phyloP scores from a whole-genome alignment of 2,888 invertebrate species.

The Oligia strigilis region DNA sequence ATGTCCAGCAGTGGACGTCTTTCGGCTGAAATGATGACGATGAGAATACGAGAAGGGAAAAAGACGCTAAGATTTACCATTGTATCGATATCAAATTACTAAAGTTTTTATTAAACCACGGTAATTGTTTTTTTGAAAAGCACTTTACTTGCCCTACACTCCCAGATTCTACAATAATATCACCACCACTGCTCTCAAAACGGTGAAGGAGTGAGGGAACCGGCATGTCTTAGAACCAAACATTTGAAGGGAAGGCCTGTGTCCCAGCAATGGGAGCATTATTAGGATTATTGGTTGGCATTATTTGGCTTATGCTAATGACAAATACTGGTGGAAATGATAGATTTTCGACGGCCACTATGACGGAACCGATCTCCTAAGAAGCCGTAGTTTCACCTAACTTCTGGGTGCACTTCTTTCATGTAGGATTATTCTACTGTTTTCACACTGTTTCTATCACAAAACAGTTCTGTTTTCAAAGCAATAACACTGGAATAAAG shows the following conservation, averaged over 20 bases:
- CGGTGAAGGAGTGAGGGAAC: neutral
- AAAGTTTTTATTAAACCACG: too few relatives aligned
- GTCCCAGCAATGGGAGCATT: too few relatives aligned
- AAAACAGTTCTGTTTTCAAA: neutral
- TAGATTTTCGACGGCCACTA: neutral
- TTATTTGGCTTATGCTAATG: too few relatives aligned
- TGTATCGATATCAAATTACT: too few relatives aligned
- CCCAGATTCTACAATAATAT: too few relatives aligned
- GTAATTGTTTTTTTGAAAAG: too few relatives aligned
- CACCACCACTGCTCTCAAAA: neutral
- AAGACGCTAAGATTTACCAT: too few relatives aligned
- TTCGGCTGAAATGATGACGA: too few relatives aligned
- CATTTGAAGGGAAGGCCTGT: neutral
- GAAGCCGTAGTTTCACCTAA: neutral
- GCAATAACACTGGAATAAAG: neutral
- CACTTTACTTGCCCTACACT: too few relatives aligned
- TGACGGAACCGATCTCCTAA: neutral
- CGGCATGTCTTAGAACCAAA: neutral
- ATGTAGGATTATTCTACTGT: neutral
- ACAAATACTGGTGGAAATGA: neutral
- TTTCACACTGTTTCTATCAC: neutral
- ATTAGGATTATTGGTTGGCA: too few relatives aligned
- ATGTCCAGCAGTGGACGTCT: too few relatives aligned
- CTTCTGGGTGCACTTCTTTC: neutral
- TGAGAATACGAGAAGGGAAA: too few relatives aligned